These are phyloP conservation scores for Saxicola maurus DNA, from an alignment of 2,797 vertebrate species.

Conservation along the genomic window DNA sequence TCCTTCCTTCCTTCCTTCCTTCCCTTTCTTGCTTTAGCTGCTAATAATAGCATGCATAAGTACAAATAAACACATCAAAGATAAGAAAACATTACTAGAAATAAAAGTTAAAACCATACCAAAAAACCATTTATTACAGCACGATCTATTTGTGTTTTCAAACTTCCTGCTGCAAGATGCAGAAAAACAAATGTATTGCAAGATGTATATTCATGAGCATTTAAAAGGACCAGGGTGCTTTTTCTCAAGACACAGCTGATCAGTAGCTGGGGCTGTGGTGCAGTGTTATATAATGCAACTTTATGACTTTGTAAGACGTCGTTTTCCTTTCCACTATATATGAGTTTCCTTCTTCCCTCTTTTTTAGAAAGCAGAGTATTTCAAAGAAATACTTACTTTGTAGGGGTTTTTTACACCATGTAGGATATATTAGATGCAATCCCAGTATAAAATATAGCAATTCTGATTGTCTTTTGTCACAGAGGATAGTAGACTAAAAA, in stretches of 20 bases:
- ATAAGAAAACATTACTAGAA: neutral
- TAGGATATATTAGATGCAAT: neutral
- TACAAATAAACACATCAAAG: neutral
- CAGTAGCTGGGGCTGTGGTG: slow-evolving; percentile 29
- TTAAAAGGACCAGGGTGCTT: neutral
- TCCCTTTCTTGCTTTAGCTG: neutral
- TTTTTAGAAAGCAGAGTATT: neutral
- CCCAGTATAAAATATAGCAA: neutral
- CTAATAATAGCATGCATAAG: neutral
- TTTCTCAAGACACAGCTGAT: neutral
- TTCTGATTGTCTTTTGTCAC: neutral
- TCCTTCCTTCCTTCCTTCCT: too few relatives aligned
- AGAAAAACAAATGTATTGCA: neutral
- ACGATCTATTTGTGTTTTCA: neutral
- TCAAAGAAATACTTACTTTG: neutral
- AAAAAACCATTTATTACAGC: neutral
- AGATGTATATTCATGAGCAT: neutral
- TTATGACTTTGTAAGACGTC: neutral
- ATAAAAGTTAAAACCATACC: neutral
- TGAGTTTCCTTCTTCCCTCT: neutral
- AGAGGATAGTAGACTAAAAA: neutral
- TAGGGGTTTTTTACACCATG: rapidly evolving
- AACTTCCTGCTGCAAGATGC: neutral
- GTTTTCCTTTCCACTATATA: neutral
- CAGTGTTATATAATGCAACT: slow-evolving; percentile 23